Percentiles rank a stretch among this genome's conserved stretches.
phyloP scores from a whole-genome alignment of 2,113 vertebrate species.

The Rousettus leschenaultii region DNA sequence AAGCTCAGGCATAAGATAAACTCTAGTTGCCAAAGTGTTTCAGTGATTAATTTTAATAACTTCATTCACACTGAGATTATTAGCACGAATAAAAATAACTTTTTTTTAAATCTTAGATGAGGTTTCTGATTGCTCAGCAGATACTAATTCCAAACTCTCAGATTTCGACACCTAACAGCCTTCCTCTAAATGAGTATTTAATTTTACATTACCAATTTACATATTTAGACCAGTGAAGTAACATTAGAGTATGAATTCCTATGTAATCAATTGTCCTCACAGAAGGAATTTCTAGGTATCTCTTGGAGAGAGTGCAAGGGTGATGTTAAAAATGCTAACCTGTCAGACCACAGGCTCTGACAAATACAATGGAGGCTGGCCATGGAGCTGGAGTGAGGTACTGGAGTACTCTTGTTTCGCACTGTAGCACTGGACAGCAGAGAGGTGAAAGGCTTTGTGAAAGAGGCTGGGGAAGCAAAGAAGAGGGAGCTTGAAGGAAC shows the following conservation, averaged over 20 bases:
- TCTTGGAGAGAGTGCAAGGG: background rate
- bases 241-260: background rate
- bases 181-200: background rate
- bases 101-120: background rate
- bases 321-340: background rate
- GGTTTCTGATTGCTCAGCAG: background rate
- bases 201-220: background rate
- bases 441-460: background rate
- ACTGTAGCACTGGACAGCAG: background rate
- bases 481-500: background rate
- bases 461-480: background rate
- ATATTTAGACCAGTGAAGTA: background rate
- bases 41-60: conserved; percentile 6
- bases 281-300: background rate
- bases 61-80: background rate
- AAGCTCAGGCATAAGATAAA: background rate
- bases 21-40: background rate
- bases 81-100: background rate
- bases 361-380: background rate
- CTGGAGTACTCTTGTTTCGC: background rate
- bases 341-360: background rate
- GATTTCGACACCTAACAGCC: background rate
- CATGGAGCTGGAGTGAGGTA: background rate
- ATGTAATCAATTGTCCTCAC: background rate
- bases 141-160: background rate